These are phyloP conservation scores for Pseudorhombus dupliciocellatus DNA, from an alignment of 2,113 vertebrate genomes.

Conservation along the genomic window DNA sequence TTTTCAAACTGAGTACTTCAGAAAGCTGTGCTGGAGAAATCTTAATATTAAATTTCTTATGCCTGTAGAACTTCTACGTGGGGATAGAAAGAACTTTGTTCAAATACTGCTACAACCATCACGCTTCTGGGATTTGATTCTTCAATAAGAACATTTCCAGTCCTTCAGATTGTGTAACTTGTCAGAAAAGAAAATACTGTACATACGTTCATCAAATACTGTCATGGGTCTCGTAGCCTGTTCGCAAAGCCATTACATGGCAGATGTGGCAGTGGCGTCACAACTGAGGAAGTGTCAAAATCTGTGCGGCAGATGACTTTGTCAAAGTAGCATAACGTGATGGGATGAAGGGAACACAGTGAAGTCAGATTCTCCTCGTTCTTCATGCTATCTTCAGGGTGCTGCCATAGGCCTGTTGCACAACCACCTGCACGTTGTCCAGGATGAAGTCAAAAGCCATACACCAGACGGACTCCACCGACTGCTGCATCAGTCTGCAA, in stretches of 20 bases:
- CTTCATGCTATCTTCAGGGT: constrained; percentile 91
- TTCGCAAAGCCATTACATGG: background rate
- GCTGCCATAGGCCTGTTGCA: constrained; percentile 97
- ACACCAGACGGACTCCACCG: constrained; percentile 96
- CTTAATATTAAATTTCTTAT: constrained; percentile 11
- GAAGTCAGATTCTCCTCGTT: constrained; percentile 12
- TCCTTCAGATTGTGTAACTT: constrained; percentile 3
- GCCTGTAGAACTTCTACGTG: background rate
- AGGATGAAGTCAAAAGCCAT: constrained; percentile 99
- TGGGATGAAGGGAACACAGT: background rate
- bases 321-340: constrained; percentile 19
- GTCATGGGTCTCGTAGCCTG: constrained; percentile 15
- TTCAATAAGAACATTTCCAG: constrained; percentile 19
- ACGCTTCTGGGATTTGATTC: constrained; percentile 16
- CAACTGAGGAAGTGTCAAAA: constrained; percentile 12
- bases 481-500: constrained; percentile 94
- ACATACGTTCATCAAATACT: constrained; percentile 13
- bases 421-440: constrained; percentile 97
- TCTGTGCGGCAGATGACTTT: background rate
- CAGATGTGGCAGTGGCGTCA: constrained; percentile 13
- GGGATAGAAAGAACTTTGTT: constrained; percentile 8
- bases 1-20: background rate
- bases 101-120: constrained; percentile 43
- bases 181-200: constrained; percentile 10
- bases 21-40: constrained; percentile 24